These are phyloP conservation scores for Jordanella pulchra DNA, from an alignment of 2,797 vertebrate species.

Conservation along the genomic window DNA sequence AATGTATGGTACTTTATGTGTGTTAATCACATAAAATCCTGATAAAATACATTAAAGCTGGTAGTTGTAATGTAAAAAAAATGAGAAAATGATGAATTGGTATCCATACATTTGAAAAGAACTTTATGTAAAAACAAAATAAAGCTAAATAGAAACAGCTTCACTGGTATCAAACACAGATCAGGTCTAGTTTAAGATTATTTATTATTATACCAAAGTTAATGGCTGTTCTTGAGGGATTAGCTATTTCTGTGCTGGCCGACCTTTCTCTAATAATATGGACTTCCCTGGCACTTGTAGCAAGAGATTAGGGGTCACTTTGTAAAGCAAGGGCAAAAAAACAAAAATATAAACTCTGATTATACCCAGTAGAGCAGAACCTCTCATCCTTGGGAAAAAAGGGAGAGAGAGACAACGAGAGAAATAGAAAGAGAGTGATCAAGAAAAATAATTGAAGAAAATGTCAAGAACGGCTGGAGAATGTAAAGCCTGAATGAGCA, in stretches of 20 bases:
- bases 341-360: constrained; percentile 55
- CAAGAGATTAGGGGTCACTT: constrained; percentile 58
- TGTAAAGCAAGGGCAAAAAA: constrained; percentile 59
- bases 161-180: constrained; percentile 1
- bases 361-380: constrained; percentile 48
- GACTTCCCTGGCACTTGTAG: constrained; percentile 49
- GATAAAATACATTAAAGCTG: not conserved
- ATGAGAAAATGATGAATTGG: not conserved
- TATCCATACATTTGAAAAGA: not conserved
- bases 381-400: constrained; percentile 71
- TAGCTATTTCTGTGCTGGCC: constrained; percentile 45
- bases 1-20: not conserved
- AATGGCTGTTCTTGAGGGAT: constrained; percentile 3
- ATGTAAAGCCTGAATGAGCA: constrained; percentile 13
- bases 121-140: not conserved
- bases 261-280: constrained; percentile 41
- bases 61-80: not conserved
- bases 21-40: not conserved
- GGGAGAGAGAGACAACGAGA: not conserved
- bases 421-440: constrained; percentile 2
- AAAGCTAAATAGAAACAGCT: not conserved
- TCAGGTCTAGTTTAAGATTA: not conserved
- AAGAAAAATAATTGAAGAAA: constrained; percentile 20
- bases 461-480: constrained; percentile 20
- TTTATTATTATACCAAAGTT: constrained; percentile 19